phyloP scores from a whole-genome alignment of 2,797 vertebrate species.

The Galaxias olidus region DNA sequence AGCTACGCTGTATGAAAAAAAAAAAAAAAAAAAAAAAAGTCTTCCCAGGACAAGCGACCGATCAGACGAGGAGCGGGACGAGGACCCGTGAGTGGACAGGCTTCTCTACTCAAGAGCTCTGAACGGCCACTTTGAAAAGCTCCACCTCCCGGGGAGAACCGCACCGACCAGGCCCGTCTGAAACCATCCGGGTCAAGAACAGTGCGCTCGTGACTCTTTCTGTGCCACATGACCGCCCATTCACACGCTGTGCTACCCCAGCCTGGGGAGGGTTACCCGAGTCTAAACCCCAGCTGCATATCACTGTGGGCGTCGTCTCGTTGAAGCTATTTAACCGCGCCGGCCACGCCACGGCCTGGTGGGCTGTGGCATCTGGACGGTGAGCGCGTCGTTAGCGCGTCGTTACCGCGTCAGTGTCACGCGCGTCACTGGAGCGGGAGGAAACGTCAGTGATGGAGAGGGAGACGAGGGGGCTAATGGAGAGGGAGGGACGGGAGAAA shows the following conservation, averaged over 20 bases:
- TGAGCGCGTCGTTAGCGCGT: conserved; percentile 48
- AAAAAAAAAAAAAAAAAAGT: background rate
- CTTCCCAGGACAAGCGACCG: background rate
- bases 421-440: conserved; percentile 45
- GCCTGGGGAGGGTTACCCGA: conserved; percentile 16
- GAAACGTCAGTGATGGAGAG: conserved; percentile 37
- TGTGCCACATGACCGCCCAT: conserved; percentile 10
- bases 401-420: conserved; percentile 55
- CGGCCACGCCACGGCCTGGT: too few relatives aligned
- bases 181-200: background rate
- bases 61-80: conserved; percentile 1
- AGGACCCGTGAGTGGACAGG: background rate
- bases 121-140: background rate
- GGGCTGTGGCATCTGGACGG: conserved; percentile 42
- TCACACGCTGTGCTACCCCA: background rate
- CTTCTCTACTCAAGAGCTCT: background rate
- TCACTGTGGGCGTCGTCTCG: conserved; percentile 19
- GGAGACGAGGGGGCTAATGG: conserved; percentile 15
- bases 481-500: conserved; percentile 29
- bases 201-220: background rate
- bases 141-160: background rate
- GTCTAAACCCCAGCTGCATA: conserved; percentile 21
- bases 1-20: background rate
- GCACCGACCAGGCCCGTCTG: background rate
- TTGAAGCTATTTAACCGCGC: conserved; percentile 32